Evolutionary conservation across 2,113 vertebrate species (phyloP), one percentile per base, ranked within the genome.

Genomic region (Prunella fulvescens): DNA sequence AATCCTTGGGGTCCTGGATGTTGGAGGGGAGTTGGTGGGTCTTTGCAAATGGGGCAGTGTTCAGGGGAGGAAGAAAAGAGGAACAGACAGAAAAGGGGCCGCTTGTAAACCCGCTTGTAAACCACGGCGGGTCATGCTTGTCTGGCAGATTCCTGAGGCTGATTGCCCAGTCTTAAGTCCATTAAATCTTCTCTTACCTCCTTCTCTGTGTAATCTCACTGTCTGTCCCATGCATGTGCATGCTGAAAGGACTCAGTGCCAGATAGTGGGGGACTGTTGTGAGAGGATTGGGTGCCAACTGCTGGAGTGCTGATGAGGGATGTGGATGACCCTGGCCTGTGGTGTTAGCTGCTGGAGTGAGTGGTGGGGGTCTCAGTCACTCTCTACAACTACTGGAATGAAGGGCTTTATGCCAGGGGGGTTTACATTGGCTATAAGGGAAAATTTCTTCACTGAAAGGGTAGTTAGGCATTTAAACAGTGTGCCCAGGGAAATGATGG

Each of bases 81-180:
- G 18, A 87, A 48, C 2, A 66, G 39, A 28, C 10, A 39, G 62
- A 58, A 80, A 64, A 67, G 25, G 25, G 19, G 7, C 12, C 0
- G 0, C 12, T 88, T n/a, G n/a, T n/a, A n/a, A n/a, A n/a, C n/a
- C n/a, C 0, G 0, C 0, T 0, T 67, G 24, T 83, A 48, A 80
- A 67, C 53, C 1, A 0, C 42, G 20, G 12, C 0, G 0, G 5
- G 22, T 69, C 31, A 4, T 0, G 0, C 22, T 54, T 80, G 18
- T 44, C 35, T 51, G 56, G 9, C 42, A 39, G 39, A 80, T 33
- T 58, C 40, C 29, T 40, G 29, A 1, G 2, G 19, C 24, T 25
- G 29, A 23, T 42, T 45, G 15, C 6, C 5, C 3, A 39, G 6
- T 60, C 23, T 33, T 47, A 62, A 51, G 14, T 81, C 25, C 26